Evolutionary conservation across 2,888 invertebrate species (phyloP), one percentile per base, ranked within the genome.

Genomic region (Xanthostigma xanthostigma): DNA sequence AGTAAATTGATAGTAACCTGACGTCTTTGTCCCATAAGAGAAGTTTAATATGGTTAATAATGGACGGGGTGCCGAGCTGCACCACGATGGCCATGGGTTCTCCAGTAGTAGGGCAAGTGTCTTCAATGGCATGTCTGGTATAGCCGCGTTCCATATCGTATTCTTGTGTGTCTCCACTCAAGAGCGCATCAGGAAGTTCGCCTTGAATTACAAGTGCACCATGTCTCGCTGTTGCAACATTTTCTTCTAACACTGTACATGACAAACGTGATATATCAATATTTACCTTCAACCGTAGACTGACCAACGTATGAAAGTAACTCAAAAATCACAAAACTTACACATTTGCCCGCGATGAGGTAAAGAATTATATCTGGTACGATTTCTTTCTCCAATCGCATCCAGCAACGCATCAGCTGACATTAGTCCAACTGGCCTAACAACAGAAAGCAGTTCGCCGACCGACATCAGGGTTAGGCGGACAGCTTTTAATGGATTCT

Each of bases 71-170:
- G 54, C 81, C 81, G 48, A 96, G 75, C 59, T 88, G 84, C 43
- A 96, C 82, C 8, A 88, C 76, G 62, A 96, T 93, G 51, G 91
- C 87, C 64, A 82, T 79, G 66, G 81, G 80, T 38, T 74, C 78
- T 64, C 51, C 75, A 75, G 56, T 74, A 27, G 37, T 12, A 8
- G 48, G 37, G 37, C 37, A 36, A 3, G 64, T 61, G 11, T 64
- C 64, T 46, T 62, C 65, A 44, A 68, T 68, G 0, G 65, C 64
- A 52, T 68, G 68, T 49, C 66, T 59, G 0, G 80, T 79, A 62
- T 82, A 86, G 51, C 86, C 96, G 54, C 87, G 79, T 67, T 97
- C 96, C 83, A 91, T 87, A 68, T 93, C 92, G 65, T 92, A 93
- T 57, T 79, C 81, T 53, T 76, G 78, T 40, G 76, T 77, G 70